These are phyloP conservation scores for Perdix hodgsoniae DNA, from an alignment of 2,797 vertebrate genomes.

Conservation along the genomic window DNA sequence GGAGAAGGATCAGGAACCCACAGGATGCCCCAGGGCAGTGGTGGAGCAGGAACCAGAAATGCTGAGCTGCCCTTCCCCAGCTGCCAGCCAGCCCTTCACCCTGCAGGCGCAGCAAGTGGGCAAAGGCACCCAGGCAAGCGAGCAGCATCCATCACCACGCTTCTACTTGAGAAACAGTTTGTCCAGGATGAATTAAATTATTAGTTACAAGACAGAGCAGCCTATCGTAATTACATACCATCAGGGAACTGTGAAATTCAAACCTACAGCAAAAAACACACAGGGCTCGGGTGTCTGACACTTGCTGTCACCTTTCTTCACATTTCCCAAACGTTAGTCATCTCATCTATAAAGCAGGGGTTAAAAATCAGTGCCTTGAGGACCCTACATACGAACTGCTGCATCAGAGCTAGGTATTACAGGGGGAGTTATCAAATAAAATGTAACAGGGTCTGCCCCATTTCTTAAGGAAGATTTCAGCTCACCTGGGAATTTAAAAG, in stretches of 20 bases:
- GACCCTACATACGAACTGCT: neutral
- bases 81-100: too few relatives aligned
- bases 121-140: accelerated
- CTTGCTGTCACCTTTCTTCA: neutral
- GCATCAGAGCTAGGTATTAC: neutral
- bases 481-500: neutral
- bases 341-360: neutral
- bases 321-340: neutral
- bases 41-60: neutral
- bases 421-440: constrained; percentile 13
- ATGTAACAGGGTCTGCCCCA: neutral
- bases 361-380: neutral
- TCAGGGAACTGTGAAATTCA: neutral
- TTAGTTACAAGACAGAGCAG: neutral
- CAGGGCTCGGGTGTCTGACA: neutral
- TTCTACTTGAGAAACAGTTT: neutral
- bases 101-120: accelerated
- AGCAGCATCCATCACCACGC: neutral
- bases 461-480: constrained; percentile 19
- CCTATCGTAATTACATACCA: neutral
- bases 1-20: neutral
- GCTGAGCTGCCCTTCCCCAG: neutral
- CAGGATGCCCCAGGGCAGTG: too few relatives aligned
- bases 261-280: neutral
- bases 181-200: neutral